These are phyloP conservation scores for Crambe crambe DNA, from an alignment of 37 sponge, comb jelly and placozoan species.

Conservation along the genomic window DNA sequence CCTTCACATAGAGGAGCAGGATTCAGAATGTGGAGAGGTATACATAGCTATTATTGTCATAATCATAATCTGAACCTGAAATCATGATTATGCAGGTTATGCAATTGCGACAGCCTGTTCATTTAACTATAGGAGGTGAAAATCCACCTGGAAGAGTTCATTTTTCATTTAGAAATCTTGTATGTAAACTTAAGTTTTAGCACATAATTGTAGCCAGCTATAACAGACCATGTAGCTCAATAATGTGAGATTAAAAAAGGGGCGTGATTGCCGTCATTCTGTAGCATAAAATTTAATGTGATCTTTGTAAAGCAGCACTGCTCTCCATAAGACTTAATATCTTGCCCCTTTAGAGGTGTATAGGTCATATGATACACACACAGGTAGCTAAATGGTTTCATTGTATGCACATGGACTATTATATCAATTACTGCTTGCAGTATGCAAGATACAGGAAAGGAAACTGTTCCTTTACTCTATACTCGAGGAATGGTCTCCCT, in stretches of 20 bases:
- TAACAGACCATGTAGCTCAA: too few species aligned
- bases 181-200: too few species aligned
- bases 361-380: too few species aligned
- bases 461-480: slow-evolving; percentile 53
- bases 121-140: neutral
- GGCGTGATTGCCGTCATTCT: too few species aligned
- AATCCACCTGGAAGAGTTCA: slow-evolving; percentile 21
- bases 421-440: too few species aligned
- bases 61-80: neutral
- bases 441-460: slow-evolving; percentile 62
- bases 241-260: too few species aligned
- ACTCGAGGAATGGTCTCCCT: neutral
- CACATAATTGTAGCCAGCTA: too few species aligned
- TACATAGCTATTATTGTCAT: neutral
- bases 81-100: slow-evolving; percentile 12
- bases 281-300: too few species aligned
- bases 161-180: slow-evolving; percentile 33
- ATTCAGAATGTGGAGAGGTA: slow-evolving; percentile 43
- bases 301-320: neutral
- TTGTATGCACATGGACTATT: too few species aligned
- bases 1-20: slow-evolving; percentile 26
- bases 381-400: too few species aligned
- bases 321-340: too few species aligned
- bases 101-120: slow-evolving; percentile 1
- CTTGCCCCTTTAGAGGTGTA: too few species aligned